A percentile compares a stretch with the other conserved stretches of the same genome.
Conservation (phyloP, 2,113 vertebrate genomes). For the Raja brachyura region DNA sequence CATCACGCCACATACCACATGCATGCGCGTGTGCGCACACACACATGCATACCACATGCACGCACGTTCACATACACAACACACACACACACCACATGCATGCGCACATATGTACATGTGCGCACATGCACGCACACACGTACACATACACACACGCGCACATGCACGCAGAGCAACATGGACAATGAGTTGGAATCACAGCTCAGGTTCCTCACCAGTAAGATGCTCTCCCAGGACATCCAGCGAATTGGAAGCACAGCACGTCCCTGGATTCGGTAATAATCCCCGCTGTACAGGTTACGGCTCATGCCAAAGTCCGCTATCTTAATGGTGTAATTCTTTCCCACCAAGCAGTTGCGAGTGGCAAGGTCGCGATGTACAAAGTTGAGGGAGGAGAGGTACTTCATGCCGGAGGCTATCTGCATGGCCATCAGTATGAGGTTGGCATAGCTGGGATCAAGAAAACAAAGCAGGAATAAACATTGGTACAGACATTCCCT, state of each 20-base stretch:
- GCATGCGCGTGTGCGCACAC: too few species aligned
- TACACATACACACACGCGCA: neutral
- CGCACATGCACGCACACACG: too few species aligned
- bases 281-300: constrained; percentile 93
- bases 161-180: neutral
- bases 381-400: constrained; percentile 91
- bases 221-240: constrained; percentile 99
- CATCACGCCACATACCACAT: too few species aligned
- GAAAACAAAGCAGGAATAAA: neutral
- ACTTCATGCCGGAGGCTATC: constrained; percentile 93
- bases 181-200: neutral
- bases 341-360: constrained; percentile 91
- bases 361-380: constrained; percentile 95
- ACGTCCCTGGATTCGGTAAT: constrained; percentile 92
- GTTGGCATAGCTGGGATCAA: constrained; percentile 59
- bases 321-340: constrained; percentile 90
- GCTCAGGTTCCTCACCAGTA: constrained; percentile 64
- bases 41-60: too few species aligned
- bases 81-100: too few species aligned
- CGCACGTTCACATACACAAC: too few species aligned
- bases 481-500: rapidly evolving
- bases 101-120: too few species aligned
- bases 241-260: constrained; percentile 96
- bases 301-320: constrained; percentile 97
- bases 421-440: constrained; percentile 81